phyloP scores from a whole-genome alignment of 30 jellyfish, hydroid and myxozoan species.

The Sanderia malayensis region DNA sequence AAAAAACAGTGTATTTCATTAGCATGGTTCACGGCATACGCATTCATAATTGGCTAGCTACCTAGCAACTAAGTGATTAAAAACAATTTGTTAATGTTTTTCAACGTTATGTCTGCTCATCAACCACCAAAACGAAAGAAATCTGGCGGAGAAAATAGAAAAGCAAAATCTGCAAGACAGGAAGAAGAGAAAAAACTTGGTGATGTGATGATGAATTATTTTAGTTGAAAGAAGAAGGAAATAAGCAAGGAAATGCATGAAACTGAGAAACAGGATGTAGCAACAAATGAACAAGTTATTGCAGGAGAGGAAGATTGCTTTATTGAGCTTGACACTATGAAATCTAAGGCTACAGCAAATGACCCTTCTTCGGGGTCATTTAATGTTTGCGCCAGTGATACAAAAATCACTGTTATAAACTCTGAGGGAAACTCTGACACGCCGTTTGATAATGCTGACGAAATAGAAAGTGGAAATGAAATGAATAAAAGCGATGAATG shows the following conservation, averaged over 20 bases:
- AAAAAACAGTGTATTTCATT: too few relatives aligned
- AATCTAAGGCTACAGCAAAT: constrained; percentile 1
- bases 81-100: not conserved
- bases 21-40: too few relatives aligned
- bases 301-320: not conserved
- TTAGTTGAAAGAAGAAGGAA: not conserved
- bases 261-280: not conserved
- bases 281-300: not conserved
- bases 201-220: constrained; percentile 2
- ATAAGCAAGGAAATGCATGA: not conserved
- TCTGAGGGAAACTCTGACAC: not conserved
- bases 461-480: not conserved
- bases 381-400: constrained; percentile 1
- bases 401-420: not conserved
- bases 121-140: constrained; percentile 16
- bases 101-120: not conserved
- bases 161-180: not conserved
- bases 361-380: constrained; percentile 8
- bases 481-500: not conserved
- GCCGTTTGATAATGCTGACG: constrained; percentile 5
- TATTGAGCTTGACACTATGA: not conserved
- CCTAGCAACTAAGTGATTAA: not conserved
- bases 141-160: constrained; percentile 26
- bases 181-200: constrained; percentile 15
- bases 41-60: not conserved